Base-by-base conservation (phyloP, 1,140 invertebrate genomes). In the Drosophila subobscura region DNA sequence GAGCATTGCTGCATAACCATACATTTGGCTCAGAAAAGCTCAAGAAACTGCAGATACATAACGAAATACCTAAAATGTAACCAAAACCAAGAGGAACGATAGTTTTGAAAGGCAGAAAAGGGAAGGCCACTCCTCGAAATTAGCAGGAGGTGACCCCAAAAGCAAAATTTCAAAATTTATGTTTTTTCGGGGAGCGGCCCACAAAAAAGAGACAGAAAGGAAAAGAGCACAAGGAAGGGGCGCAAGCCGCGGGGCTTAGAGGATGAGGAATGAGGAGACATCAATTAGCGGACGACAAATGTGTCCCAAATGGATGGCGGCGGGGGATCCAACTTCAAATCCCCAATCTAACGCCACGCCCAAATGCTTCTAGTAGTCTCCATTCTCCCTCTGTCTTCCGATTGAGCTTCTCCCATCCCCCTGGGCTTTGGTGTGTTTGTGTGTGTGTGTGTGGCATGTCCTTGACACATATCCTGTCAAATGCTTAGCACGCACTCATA, bases 201-300 rank as follows among this genome's bases (percentile, higher is more conserved):
- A 37, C 14, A 54, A 47, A 67, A 66, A 46, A n/a, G 14, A 41
- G 41, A 45, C 33, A 20, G 4, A 44, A 5, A 16, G 44, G 4
- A 2, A 20, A 37, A 14, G 40, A 57, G 10, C 10, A 4, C 33
- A 12, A 12, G 25, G 25, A 42, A 20, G n/a, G 27, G n/a, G 22
- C 0, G 37, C 20, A 4, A n/a, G n/a, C n/a, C n/a, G 16, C 16
- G 12, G 4, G 12, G 14, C 44, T 20, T 54, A 77, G 71, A 42
- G 33, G 6, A 46, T 54, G 68, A 57, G 3, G 33, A 12, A 4
- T 12, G 78, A 74, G 61, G 68, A 65, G 52, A 78, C 85, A 86
- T 78, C 81, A 86, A 86, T 88, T 86, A 86, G 83, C 65, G 77
- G 61, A 59, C 64, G 65, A 55, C 77, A 70, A 86, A 85, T 86